Percentiles rank a stretch among this genome's conserved stretches.
These are phyloP conservation scores for Drosophila atripex DNA, from an alignment of 2,888 invertebrate species.

Conservation along the genomic window DNA sequence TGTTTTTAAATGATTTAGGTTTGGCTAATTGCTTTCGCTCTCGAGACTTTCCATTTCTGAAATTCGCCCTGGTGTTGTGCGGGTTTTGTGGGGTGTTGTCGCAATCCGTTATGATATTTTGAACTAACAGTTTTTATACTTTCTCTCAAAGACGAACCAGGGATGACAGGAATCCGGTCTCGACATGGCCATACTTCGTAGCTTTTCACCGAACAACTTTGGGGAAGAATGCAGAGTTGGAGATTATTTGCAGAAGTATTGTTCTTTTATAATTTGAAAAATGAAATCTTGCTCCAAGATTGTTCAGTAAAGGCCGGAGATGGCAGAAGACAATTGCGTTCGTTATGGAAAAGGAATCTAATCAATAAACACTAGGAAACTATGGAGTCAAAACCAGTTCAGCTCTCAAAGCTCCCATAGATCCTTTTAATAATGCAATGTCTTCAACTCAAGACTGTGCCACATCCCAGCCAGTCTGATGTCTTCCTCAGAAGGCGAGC, in stretches of 20 bases:
- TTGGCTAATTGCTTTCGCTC: slow-evolving; percentile 15
- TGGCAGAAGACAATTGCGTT: background rate
- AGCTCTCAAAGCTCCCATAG: background rate
- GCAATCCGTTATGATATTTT: slow-evolving; percentile 62
- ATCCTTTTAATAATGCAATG: slow-evolving; percentile 18
- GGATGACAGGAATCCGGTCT: slow-evolving; percentile 16
- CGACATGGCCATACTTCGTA: background rate
- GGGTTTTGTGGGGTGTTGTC: slow-evolving; percentile 14
- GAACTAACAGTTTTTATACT: slow-evolving; percentile 69
- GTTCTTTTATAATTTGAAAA: too few relatives aligned
- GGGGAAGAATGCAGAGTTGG: background rate
- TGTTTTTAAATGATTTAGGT: background rate
- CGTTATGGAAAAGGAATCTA: too few relatives aligned
- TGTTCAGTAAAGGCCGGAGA: too few relatives aligned
- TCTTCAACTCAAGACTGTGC: slow-evolving; percentile 26
- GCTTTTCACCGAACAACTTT: background rate
- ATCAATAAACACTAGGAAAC: background rate
- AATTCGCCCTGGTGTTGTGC: slow-evolving; percentile 3
- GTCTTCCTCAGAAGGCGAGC: slow-evolving; percentile 88
- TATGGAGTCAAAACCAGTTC: background rate
- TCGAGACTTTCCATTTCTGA: slow-evolving; percentile 6
- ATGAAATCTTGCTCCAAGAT: too few relatives aligned
- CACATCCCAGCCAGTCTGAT: slow-evolving; percentile 6
- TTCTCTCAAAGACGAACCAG: slow-evolving; percentile 37
- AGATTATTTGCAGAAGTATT: background rate